Evolutionary conservation across 1,140 invertebrate species (phyloP).

Genomic region (Anthonomus grandis): DNA sequence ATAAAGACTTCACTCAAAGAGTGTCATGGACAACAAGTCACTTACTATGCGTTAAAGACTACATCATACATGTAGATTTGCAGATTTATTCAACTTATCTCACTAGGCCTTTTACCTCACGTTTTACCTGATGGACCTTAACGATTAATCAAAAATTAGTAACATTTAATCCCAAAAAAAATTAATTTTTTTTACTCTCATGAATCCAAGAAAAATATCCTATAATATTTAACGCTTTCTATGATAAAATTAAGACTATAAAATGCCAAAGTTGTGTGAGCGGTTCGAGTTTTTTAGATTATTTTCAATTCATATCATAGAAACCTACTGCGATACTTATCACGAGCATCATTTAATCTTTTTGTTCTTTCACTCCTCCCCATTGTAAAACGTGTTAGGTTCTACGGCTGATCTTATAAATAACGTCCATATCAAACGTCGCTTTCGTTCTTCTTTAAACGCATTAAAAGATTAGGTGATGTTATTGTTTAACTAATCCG

Average conservation of each 20-base stretch:
- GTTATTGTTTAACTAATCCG: constrained; percentile 7
- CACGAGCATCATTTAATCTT: constrained; percentile 22
- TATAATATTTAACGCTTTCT: constrained; percentile 2
- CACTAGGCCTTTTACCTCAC: no score
- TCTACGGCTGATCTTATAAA: not conserved
- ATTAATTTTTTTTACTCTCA: not conserved
- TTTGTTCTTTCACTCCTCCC: not conserved
- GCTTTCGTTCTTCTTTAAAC: no score
- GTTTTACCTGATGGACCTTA: no score
- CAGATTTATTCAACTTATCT: no score
- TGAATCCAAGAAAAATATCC: not conserved
- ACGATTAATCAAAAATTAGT: no score
- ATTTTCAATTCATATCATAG: constrained; percentile 36
- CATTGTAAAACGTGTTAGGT: not conserved
- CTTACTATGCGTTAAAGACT: no score
- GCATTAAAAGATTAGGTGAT: constrained; percentile 15
- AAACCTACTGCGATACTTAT: constrained; percentile 26
- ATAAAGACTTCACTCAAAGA: no score
- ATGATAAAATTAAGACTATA: constrained; percentile 28
- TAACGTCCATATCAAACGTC: constrained; percentile 12
- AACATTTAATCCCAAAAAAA: constrained; percentile 6
- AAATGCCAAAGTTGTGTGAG: constrained; percentile 38
- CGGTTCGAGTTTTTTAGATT: constrained; percentile 12
- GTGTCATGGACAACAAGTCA: no score
- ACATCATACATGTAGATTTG: no score